Evolutionary conservation across 2,113 vertebrate species (phyloP), one percentile per base, ranked within the genome.

Genomic region (Tretioscincus oriximinensis): DNA sequence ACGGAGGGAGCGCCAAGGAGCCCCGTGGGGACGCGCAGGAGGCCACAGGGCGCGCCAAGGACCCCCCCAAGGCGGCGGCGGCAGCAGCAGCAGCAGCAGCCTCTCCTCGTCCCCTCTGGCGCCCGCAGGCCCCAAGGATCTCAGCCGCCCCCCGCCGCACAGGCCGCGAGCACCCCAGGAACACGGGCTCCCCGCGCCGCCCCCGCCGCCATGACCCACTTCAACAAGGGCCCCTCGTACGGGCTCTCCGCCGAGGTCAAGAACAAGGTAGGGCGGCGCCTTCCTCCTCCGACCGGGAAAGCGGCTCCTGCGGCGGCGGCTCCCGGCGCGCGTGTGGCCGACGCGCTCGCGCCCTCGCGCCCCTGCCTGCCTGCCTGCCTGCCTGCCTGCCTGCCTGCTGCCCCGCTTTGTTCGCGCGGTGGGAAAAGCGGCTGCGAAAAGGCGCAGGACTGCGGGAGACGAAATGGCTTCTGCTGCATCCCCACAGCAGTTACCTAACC

Each of bases 191-290:
- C 61, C 64, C 72, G 73, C 81, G 47, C 78, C 73, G 47, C n/a
- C 64, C 35, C 66, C 20, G 35, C 60, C 85, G 87, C 88, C 87
- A 98, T 99, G 98, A 95, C 96, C 77, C 95, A 97, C 88, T 99
- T 99, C 88, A 99, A 99, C 90, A 98, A 97, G 91, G 97, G 97
- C 73, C 97, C 97, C 54, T 94, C 97, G 61, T 99, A 99, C 84
- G 97, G 97, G 77, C 92, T 98, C 77, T 98, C 97, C 65, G 97
- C 97, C 31, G 97, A 99, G 88, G 97, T 99, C 76, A 96, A 96
- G 84, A 98, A 96, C 94, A 98, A 98, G 96, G 97, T 98, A 92
- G 85, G 78, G 12, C 35, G 35, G 35, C 35, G 35, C 35, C 35
- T 41, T 5, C 35, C 5, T 41, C n/a, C 3, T 61, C 69, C 24